phyloP scores from a whole-genome alignment of 92 coral and sea anemone genomes.

The Porites divaricata region DNA sequence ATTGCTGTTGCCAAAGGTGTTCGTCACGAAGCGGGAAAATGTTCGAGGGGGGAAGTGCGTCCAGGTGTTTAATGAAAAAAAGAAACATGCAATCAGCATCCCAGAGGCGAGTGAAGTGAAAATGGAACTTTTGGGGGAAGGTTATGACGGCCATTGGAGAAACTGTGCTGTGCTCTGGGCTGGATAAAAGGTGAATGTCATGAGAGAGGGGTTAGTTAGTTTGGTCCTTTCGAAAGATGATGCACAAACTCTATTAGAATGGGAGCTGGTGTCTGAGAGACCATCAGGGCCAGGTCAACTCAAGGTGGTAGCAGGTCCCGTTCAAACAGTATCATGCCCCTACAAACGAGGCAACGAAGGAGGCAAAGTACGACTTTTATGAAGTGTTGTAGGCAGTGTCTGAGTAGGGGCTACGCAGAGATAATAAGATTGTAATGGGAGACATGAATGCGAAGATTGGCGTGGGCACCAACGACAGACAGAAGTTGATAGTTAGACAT shows the following conservation, averaged over 20 bases:
- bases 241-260: not conserved
- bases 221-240: conserved; percentile 5
- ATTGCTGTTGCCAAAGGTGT: not conserved
- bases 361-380: conserved; percentile 20
- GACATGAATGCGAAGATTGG: no score
- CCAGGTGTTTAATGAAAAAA: not conserved
- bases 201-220: conserved; percentile 17
- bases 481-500: no score
- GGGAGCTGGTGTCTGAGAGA: conserved; percentile 19
- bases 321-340: conserved; percentile 22
- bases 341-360: not conserved
- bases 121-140: not conserved
- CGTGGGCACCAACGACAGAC: no score
- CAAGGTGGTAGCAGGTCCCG: conserved; percentile 10
- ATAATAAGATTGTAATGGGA: not conserved
- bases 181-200: not conserved
- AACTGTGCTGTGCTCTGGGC: not conserved
- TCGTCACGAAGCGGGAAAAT: not conserved
- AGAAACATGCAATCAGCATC: not conserved
- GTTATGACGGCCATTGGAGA: not conserved
- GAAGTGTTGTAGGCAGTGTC: conserved; percentile 4
- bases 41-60: not conserved
- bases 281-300: conserved; percentile 14
- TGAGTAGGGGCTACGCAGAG: not conserved
- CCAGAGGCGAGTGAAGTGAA: not conserved